These are phyloP conservation scores for Clarias macrocephalus DNA, from an alignment of 2,113 vertebrate genomes.

Conservation along the genomic window DNA sequence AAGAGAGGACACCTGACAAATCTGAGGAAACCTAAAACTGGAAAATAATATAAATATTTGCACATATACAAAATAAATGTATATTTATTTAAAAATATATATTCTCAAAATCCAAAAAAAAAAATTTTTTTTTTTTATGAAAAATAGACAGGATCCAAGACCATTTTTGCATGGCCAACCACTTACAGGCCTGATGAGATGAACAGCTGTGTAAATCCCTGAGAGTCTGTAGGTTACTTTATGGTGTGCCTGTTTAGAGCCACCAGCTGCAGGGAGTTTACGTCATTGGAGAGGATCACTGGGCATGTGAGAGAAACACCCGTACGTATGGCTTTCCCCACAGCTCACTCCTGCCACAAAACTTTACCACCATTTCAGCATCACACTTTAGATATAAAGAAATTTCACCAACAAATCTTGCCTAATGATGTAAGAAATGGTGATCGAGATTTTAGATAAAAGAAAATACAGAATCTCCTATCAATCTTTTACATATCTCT, in stretches of 20 bases:
- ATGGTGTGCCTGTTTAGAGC: constrained; percentile 19
- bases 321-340: constrained; percentile 12
- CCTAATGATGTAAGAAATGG: neutral
- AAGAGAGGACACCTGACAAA: neutral
- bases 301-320: neutral
- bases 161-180: neutral
- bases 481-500: neutral
- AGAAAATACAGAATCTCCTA: neutral
- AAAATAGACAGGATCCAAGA: no score
- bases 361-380: neutral
- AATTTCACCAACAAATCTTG: constrained; percentile 11
- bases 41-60: neutral
- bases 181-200: neutral
- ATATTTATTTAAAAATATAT: no score
- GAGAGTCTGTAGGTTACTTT: neutral
- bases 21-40: neutral
- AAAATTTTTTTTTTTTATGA: no score
- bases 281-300: constrained; percentile 11
- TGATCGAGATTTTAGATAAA: neutral
- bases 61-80: neutral
- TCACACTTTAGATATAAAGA: neutral
- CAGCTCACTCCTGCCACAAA: neutral
- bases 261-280: neutral
- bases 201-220: constrained; percentile 21
- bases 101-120: neutral